Evolutionary conservation across 2,888 invertebrate species (phyloP).

Genomic region (Scaptomyza caliginosa): DNA sequence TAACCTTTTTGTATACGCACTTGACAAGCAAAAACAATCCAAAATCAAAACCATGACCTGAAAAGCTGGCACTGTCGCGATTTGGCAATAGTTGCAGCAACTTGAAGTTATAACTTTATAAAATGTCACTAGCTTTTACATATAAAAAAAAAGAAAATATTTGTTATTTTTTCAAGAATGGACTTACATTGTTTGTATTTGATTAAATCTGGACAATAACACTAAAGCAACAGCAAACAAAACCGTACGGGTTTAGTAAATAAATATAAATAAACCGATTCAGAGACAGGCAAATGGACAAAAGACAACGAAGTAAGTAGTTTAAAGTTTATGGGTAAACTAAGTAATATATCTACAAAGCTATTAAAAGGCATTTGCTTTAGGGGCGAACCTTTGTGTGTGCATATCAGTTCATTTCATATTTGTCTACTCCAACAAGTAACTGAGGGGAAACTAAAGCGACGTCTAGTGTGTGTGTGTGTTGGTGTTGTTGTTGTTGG

Average conservation of each 20-base stretch:
- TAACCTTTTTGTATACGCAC: no score
- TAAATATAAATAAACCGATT: neutral
- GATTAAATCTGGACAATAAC: no score
- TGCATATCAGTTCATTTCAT: conserved; percentile 47
- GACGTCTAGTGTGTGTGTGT: conserved; percentile 24
- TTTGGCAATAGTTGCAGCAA: no score
- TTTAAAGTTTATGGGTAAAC: conserved; percentile 47
- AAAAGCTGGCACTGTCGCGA: no score
- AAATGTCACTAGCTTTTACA: no score
- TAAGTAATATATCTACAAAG: conserved; percentile 50
- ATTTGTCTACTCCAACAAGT: conserved; percentile 48
- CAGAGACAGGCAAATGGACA: neutral
- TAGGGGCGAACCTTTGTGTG: conserved; percentile 37
- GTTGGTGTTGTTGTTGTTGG: conserved; percentile 13
- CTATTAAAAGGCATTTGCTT: conserved; percentile 52
- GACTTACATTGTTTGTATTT: no score
- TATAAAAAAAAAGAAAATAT: no score
- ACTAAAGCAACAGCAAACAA: no score
- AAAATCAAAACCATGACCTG: neutral
- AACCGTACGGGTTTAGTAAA: neutral
- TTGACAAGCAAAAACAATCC: neutral
- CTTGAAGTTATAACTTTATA: no score
- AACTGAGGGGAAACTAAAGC: conserved; percentile 23
- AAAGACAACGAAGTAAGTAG: conserved; percentile 15
- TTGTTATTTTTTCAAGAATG: no score